phyloP scores from a whole-genome alignment of 2,888 invertebrate species.

The Theristus sp. region DNA sequence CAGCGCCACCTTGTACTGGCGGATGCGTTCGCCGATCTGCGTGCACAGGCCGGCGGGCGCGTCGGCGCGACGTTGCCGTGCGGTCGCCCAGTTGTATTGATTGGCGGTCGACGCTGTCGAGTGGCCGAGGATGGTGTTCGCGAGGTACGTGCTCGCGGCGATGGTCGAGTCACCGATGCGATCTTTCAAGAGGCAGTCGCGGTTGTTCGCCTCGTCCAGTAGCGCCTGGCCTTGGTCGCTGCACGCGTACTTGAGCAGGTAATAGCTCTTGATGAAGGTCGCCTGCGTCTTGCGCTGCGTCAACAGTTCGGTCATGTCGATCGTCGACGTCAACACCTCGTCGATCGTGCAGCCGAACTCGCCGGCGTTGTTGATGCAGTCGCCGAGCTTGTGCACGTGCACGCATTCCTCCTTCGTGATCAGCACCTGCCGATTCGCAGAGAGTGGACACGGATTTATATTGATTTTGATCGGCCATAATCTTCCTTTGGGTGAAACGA shows the following conservation, averaged over 20 bases:
- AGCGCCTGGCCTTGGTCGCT: neutral
- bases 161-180: neutral
- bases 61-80: no score
- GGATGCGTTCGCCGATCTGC: neutral
- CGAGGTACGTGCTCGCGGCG: neutral
- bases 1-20: neutral
- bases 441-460: no score
- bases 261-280: slow-evolving; percentile 4
- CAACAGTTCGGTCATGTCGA: slow-evolving; percentile 1
- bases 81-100: neutral
- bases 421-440: no score
- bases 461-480: no score
- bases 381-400: neutral
- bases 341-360: neutral
- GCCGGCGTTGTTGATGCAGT: neutral
- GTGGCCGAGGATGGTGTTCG: neutral
- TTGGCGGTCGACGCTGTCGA: no score
- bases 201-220: neutral
- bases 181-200: neutral
- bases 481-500: no score
- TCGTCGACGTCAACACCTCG: neutral
- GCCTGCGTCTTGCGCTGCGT: neutral
- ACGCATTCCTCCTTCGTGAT: neutral
- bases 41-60: neutral
- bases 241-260: neutral